Conservation (phyloP, 2,888 invertebrate species). For the Mesopsocus fuscifrons region DNA sequence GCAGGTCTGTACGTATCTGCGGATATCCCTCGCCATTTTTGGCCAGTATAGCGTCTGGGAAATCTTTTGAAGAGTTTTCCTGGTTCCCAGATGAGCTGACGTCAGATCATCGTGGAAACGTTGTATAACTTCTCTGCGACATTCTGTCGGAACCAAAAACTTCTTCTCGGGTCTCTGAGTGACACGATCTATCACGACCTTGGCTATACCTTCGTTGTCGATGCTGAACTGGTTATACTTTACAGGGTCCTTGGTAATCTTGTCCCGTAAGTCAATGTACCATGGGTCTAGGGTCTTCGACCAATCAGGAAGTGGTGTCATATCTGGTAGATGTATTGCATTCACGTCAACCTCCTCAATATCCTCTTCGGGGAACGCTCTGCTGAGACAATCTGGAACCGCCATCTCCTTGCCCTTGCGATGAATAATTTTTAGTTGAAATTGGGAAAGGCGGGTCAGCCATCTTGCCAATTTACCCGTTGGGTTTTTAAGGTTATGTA, state of each 20-base stretch:
- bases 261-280: not conserved
- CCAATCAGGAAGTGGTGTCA: too few species aligned
- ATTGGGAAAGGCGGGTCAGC: slow-evolving; percentile 16
- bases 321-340: too few species aligned
- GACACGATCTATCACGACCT: too few species aligned
- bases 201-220: not conserved
- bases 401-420: slow-evolving; percentile 13
- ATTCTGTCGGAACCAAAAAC: not conserved
- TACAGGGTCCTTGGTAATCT: not conserved
- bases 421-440: slow-evolving; percentile 13
- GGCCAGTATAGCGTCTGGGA: slow-evolving; percentile 17
- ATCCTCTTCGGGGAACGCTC: too few species aligned
- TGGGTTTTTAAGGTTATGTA: slow-evolving; percentile 16
- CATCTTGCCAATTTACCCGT: slow-evolving; percentile 17
- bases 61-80: slow-evolving; percentile 6
- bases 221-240: not conserved
- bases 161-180: too few species aligned
- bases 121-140: not conserved
- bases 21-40: slow-evolving; percentile 14
- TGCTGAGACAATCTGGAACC: slow-evolving; percentile 15
- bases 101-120: not conserved
- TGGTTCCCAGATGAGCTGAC: slow-evolving; percentile 1
- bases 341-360: too few species aligned
- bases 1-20: slow-evolving; percentile 14
- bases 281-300: not conserved